Evolutionary conservation across 2,888 invertebrate genomes (phyloP).

Genomic region (Cheilosia soror): DNA sequence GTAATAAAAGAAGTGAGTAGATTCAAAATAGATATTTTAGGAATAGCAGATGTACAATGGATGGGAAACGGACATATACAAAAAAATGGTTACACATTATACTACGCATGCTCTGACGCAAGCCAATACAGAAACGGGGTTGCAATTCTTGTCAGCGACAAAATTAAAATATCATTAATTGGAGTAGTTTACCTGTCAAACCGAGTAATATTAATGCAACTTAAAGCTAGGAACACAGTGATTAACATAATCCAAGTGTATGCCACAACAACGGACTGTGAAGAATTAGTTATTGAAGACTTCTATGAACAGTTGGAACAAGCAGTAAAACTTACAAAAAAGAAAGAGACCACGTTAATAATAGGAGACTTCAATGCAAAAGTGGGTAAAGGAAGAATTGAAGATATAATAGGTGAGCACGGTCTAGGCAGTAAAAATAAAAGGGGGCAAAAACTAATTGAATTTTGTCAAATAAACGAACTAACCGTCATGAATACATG

Average conservation of each 20-base stretch:
- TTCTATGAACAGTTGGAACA: not conserved
- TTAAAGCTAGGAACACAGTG: not conserved
- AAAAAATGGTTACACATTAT: not conserved
- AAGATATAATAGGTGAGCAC: not conserved
- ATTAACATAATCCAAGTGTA: constrained; percentile 19
- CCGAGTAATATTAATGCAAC: constrained; percentile 13
- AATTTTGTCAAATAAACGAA: not conserved
- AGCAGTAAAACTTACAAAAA: not conserved
- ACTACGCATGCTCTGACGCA: not conserved
- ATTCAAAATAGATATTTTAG: constrained; percentile 5
- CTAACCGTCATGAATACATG: not conserved
- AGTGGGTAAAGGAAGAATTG: too few relatives aligned
- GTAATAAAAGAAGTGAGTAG: constrained; percentile 17
- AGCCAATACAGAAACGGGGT: not conserved
- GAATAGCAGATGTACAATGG: constrained; percentile 1
- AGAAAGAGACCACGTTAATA: not conserved
- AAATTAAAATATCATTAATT: not conserved
- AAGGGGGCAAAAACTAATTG: not conserved
- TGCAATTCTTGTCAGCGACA: not conserved
- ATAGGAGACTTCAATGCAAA: too few relatives aligned
- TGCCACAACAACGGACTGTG: constrained; percentile 4
- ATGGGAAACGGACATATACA: not conserved
- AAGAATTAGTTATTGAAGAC: not conserved
- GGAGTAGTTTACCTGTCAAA: constrained; percentile 2
- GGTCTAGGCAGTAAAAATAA: not conserved